These are phyloP conservation scores for Leptinotarsa lineolata DNA, from an alignment of 1,140 invertebrate genomes.

Conservation along the genomic window DNA sequence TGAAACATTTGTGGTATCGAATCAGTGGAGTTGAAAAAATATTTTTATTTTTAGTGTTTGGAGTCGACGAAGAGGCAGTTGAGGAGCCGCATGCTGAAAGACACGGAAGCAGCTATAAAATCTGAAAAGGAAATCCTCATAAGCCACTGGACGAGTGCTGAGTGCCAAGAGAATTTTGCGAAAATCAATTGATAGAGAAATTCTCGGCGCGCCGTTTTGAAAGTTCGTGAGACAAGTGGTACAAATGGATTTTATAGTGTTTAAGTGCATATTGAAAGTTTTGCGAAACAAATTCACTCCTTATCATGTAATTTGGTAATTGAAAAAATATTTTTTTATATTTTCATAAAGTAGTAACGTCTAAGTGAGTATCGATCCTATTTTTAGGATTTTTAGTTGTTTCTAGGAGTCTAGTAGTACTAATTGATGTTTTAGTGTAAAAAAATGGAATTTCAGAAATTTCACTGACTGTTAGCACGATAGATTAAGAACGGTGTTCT, in stretches of 20 bases:
- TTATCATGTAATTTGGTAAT: constrained; percentile 15
- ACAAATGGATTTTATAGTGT: constrained; percentile 27
- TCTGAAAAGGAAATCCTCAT: constrained; percentile 64
- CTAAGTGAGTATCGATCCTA: constrained; percentile 14
- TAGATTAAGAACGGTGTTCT: constrained; percentile 4
- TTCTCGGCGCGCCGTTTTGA: neutral
- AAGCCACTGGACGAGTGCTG: constrained; percentile 68
- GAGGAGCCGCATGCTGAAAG: constrained; percentile 59
- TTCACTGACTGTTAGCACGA: constrained; percentile 27
- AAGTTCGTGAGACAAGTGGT: constrained; percentile 10
- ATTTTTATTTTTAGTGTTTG: constrained; percentile 44
- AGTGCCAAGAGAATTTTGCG: constrained; percentile 62
- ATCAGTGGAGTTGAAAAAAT: too few species aligned
- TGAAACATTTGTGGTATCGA: too few species aligned
- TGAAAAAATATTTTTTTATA: constrained; percentile 33
- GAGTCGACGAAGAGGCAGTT: constrained; percentile 65
- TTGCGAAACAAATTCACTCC: neutral
- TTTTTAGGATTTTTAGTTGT: constrained; percentile 27
- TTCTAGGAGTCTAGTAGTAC: constrained; percentile 18
- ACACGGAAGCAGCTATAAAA: constrained; percentile 63
- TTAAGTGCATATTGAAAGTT: neutral
- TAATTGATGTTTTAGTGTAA: constrained; percentile 15
- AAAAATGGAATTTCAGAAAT: constrained; percentile 3
- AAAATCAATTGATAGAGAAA: constrained; percentile 15
- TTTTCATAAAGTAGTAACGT: constrained; percentile 28